These are phyloP conservation scores for Erebia ligea DNA, from an alignment of 2,888 invertebrate species.

Conservation along the genomic window DNA sequence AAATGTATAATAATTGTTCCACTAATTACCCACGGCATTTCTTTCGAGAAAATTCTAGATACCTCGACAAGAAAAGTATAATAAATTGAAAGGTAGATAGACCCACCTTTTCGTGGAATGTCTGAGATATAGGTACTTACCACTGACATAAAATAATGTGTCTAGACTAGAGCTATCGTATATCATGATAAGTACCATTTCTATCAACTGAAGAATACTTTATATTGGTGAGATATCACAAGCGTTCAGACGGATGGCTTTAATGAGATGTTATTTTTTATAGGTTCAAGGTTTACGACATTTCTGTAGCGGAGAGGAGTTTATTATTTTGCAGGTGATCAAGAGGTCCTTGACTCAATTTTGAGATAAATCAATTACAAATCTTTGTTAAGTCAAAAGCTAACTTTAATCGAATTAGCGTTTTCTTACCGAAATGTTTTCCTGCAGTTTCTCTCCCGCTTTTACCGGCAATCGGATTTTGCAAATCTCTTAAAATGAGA, in stretches of 20 bases:
- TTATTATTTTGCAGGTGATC: not conserved
- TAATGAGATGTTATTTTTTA: not conserved
- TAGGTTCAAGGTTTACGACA: not conserved
- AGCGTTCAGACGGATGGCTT: not conserved
- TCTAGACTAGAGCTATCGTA: not conserved
- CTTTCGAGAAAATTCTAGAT: too few relatives aligned
- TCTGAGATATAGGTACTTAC: not conserved
- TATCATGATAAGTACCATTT: not conserved
- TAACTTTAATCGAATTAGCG: too few relatives aligned
- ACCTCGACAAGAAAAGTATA: too few relatives aligned
- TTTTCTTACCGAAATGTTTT: too few relatives aligned
- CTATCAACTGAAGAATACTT: not conserved
- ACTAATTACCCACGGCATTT: too few relatives aligned
- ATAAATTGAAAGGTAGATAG: too few relatives aligned
- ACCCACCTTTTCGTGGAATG: too few relatives aligned
- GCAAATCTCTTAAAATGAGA: too few relatives aligned
- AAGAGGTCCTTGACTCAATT: not conserved
- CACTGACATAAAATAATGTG: conserved; percentile 1
- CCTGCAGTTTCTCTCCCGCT: too few relatives aligned
- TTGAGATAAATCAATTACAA: not conserved
- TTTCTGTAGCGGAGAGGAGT: not conserved
- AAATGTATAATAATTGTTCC: too few relatives aligned
- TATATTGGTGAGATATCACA: not conserved
- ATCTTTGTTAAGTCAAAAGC: too few relatives aligned
- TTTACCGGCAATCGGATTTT: too few relatives aligned